Base-by-base conservation (phyloP, 2,797 vertebrate species). In the Lithobates sylvaticus region DNA sequence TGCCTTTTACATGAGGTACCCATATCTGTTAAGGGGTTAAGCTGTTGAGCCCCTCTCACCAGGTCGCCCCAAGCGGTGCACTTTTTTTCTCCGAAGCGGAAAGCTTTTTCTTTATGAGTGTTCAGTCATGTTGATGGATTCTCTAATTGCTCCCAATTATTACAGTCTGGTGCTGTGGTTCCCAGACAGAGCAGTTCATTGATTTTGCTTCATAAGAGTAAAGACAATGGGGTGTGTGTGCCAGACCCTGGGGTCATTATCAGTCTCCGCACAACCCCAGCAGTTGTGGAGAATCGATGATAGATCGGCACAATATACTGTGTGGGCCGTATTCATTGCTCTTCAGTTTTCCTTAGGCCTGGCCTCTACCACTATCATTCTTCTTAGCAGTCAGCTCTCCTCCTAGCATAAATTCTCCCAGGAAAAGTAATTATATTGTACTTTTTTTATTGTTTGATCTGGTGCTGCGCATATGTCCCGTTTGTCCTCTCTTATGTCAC, bases 141-240 rank as follows among this genome's bases (percentile, higher is more conserved):
- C 76, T 77, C 76, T 87, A 87, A 87, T 87, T 87, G 86, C 86
- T 84, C 79, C 27, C 86, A 87, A 80, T 87, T 87, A 87, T 87
- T 84, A 83, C 85, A 87, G 86, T 84, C 86, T 87, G 81, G 69
- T 87, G 81, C 86, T 84, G 86, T 74, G 86, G 76, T 87, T 87
- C 86, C 86, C 86, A 87, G 81, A 87, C 86, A 87, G 76, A 79
- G 76, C 68, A 74, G 64, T 67, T 68, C 81, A 87, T 87, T 87
- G 86, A 87, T 84, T 84, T 79, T 84, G 69, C 83, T 79, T 87
- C 76, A 79, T 87, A 84, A 73, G 76, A 32, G 64, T 67, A 75
- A 77, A 82, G 76, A 87, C 86, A 87, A 87, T 84, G 68, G 81
- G 80, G 69, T 71, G 61, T 87, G 69, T 87, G 61, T 84, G 81